phyloP scores from a whole-genome alignment of 2,113 vertebrate species.

The Lutjanus erythropterus region DNA sequence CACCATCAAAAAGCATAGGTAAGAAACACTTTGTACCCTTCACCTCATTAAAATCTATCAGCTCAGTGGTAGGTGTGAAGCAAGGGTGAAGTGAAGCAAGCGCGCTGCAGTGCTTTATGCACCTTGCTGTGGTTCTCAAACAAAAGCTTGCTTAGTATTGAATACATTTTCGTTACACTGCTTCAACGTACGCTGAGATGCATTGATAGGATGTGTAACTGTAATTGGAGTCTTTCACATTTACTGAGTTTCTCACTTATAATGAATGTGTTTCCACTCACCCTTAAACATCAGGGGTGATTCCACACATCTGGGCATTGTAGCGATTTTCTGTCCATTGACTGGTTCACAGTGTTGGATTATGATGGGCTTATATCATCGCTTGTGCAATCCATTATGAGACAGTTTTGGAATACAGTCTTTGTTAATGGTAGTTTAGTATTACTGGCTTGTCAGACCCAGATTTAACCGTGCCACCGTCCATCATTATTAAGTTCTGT shows the following conservation, averaged over 20 bases:
- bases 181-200: not conserved
- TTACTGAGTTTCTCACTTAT: not conserved
- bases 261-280: not conserved
- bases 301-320: not conserved
- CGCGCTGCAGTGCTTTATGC: not conserved
- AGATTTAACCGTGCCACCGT: too few species aligned
- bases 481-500: too few species aligned
- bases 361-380: too few species aligned
- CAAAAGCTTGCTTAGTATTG: not conserved
- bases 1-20: conserved; percentile 76
- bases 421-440: too few species aligned
- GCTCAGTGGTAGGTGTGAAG: not conserved
- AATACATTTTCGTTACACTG: not conserved
- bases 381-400: too few species aligned
- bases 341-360: too few species aligned
- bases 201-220: not conserved
- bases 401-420: too few species aligned
- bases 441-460: too few species aligned
- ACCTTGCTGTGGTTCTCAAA: not conserved
- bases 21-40: conserved; percentile 3
- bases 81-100: too few species aligned
- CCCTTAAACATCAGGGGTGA: too few species aligned
- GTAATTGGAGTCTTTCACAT: not conserved
- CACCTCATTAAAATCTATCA: conserved; percentile 6
- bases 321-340: not conserved